Conservation (phyloP, 2,113 vertebrate species). For the Cinclus mexicanus region DNA sequence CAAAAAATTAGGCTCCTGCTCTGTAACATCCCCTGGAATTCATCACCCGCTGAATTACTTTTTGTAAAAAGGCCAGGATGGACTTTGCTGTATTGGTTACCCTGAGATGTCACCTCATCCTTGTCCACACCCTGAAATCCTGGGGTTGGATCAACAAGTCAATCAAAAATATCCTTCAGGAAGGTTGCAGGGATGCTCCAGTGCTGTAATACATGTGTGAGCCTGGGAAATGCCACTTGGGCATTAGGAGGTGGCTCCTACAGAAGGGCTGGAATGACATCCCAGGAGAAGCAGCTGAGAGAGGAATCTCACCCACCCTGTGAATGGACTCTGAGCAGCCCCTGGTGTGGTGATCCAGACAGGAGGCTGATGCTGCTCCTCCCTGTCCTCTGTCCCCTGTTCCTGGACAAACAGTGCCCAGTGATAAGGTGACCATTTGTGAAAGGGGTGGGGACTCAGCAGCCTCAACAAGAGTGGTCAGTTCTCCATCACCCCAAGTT, state of each 20-base stretch:
- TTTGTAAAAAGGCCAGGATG: background rate
- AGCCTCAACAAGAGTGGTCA: background rate
- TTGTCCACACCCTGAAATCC: background rate
- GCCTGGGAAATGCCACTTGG: background rate
- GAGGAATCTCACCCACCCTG: background rate
- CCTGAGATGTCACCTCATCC: background rate
- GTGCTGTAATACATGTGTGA: background rate
- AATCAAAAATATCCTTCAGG: background rate
- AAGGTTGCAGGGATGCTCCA: background rate
- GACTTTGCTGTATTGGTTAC: background rate
- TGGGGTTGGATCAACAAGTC: background rate
- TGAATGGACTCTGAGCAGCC: background rate
- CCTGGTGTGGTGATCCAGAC: background rate
- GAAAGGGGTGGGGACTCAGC: conserved; percentile 1
- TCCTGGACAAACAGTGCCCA: conserved; percentile 1
- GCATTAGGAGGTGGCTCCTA: background rate
- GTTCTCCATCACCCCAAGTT: background rate
- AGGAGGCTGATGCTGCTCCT: background rate
- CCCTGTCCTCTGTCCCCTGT: background rate
- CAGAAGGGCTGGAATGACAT: background rate
- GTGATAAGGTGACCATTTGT: conserved; percentile 27
- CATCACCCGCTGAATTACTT: background rate
- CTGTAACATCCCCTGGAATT: background rate
- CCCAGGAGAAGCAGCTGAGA: background rate
- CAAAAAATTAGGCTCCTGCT: background rate